phyloP scores from a whole-genome alignment of 2,113 vertebrate genomes.

The Nematolebias whitei region DNA sequence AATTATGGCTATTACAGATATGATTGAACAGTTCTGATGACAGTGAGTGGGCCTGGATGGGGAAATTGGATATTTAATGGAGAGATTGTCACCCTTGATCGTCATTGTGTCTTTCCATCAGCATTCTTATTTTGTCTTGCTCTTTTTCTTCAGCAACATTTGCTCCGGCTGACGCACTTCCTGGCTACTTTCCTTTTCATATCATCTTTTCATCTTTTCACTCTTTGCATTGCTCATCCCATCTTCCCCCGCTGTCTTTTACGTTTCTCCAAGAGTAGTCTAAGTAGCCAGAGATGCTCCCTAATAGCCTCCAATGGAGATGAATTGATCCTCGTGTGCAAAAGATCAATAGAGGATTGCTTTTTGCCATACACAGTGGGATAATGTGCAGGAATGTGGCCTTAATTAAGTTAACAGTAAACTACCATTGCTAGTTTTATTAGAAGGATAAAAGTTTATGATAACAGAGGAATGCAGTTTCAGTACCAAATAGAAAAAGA shows the following conservation, averaged over 20 bases:
- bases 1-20: constrained; percentile 56
- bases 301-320: constrained; percentile 79
- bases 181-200: constrained; percentile 5
- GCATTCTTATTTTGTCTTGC: constrained; percentile 7
- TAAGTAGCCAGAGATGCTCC: constrained; percentile 78
- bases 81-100: constrained; percentile 60
- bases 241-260: constrained; percentile 37
- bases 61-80: constrained; percentile 68
- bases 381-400: constrained; percentile 52
- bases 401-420: constrained; percentile 79
- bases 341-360: constrained; percentile 74
- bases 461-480: constrained; percentile 29
- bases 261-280: constrained; percentile 53
- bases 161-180: constrained; percentile 5
- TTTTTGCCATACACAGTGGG: constrained; percentile 68
- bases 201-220: constrained; percentile 36
- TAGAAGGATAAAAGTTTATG: constrained; percentile 60
- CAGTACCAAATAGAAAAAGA: constrained; percentile 20
- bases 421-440: constrained; percentile 65
- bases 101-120: constrained; percentile 50
- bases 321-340: constrained; percentile 74
- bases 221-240: constrained; percentile 21
- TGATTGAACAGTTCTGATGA: constrained; percentile 55
- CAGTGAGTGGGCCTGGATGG: constrained; percentile 46
- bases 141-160: constrained; percentile 8